Evolutionary conservation across 1,140 invertebrate genomes (phyloP), one percentile per base, ranked within the genome.

Genomic region (Listronotus oregonensis): DNA sequence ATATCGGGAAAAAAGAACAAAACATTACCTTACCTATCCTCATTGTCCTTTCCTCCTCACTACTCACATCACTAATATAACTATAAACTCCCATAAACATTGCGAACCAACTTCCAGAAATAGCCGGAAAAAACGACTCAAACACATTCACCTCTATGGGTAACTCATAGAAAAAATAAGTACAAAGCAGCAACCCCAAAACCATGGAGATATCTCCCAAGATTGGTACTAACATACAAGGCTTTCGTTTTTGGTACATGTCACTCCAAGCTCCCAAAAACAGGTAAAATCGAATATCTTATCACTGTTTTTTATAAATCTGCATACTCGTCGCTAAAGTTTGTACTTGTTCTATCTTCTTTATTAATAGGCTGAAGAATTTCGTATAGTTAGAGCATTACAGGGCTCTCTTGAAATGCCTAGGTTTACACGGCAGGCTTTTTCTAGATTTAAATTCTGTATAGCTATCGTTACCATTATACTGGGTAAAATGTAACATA

Each of bases 261-360:
- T 86, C 85, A 69, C 85, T 86, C 85, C 85, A 84, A 14, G 84
- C 83, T 63, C 88, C 85, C 74, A 88, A 77, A 74, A 86, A 82
- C 59, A 86, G 77, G 3, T 86, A 80, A 15, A 87, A 71, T 0
- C 82, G 84, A 54, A 88, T 82, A 6, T 40, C 84, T 85, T 62
- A 84, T 81, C 64, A 86, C 76, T 0, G 83, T 69, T 57, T 85
- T 70, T 84, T 85, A 80, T 82, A 84, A 10, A 85, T 83, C 39
- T 83, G 80, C 56, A 87, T 83, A 56, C 79, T 80, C 0, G 86
- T 81, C 0, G 86, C 83, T 18, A 86, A 73, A 43, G 82, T 82
- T 71, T 89, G 85, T 0, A 80, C 77, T 10, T 67, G 63, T 0
- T 84, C 79, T 68, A 6, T 82, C 79, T 43, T 82, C 75, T 65